Conservation (phyloP, 2,888 invertebrate genomes). For the Stenurella melanura region DNA sequence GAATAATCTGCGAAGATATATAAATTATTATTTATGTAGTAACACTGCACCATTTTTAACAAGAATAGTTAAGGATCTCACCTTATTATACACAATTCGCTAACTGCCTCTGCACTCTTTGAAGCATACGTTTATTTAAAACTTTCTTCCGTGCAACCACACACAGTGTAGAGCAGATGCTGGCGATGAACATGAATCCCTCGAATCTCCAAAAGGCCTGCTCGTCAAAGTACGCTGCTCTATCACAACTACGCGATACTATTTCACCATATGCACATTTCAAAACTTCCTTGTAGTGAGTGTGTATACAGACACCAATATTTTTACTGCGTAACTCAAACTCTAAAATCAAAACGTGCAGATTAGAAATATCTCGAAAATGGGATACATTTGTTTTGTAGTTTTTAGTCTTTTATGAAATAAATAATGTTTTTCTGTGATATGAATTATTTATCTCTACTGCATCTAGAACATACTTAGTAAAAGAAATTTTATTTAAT, state of each 20-base stretch:
- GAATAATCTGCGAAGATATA: too few relatives aligned
- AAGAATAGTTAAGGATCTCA: not conserved
- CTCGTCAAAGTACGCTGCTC: constrained; percentile 89
- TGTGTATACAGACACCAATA: constrained; percentile 87
- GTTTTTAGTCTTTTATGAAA: too few relatives aligned
- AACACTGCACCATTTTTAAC: too few relatives aligned
- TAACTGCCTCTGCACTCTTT: constrained; percentile 82
- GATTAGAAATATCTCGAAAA: not conserved
- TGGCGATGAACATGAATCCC: constrained; percentile 80
- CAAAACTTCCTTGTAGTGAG: constrained; percentile 88
- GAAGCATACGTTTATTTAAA: constrained; percentile 80
- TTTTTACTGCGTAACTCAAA: constrained; percentile 90
- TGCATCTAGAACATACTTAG: too few relatives aligned
- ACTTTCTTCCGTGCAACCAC: constrained; percentile 81
- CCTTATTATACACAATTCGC: constrained; percentile 77
- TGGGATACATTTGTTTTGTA: not conserved
- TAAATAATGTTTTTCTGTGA: too few relatives aligned
- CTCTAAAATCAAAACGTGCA: constrained; percentile 71
- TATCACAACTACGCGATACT: constrained; percentile 89
- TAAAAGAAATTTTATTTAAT: too few relatives aligned
- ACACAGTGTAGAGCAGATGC: constrained; percentile 79
- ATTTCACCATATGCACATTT: constrained; percentile 88
- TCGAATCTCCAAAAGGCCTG: constrained; percentile 90
- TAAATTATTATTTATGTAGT: too few relatives aligned
- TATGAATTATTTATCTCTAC: too few relatives aligned